Percentiles rank a stretch among this genome's conserved stretches.
Conservation (phyloP, 2,113 vertebrate genomes). For the Leptobrachium ailaonicum region DNA sequence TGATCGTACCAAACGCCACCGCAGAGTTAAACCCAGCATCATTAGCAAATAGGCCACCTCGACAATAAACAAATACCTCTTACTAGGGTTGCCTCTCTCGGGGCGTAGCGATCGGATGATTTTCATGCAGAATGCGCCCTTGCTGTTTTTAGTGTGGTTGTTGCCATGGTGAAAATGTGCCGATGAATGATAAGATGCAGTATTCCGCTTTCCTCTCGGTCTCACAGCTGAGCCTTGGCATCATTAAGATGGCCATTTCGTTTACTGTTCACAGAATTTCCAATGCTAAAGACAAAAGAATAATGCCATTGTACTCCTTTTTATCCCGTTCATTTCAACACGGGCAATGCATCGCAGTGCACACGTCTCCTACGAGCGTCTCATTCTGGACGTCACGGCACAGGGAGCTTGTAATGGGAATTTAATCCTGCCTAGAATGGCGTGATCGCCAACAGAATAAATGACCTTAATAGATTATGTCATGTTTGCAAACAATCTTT, state of each 20-base stretch:
- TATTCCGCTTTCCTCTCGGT: neutral
- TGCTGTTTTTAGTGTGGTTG: neutral
- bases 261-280: neutral
- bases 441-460: constrained; percentile 42
- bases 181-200: neutral
- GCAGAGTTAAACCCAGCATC: no score
- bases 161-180: constrained; percentile 6
- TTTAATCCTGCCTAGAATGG: constrained; percentile 4
- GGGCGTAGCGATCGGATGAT: neutral
- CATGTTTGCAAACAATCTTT: constrained; percentile 61
- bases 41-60: no score
- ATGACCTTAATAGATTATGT: constrained; percentile 53
- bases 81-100: neutral
- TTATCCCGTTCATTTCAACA: neutral
- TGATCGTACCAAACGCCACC: no score
- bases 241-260: neutral
- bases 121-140: neutral
- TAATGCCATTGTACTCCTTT: neutral
- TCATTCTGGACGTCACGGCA: neutral
- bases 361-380: neutral
- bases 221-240: neutral
- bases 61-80: no score
- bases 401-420: neutral
- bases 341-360: neutral
- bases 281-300: neutral